Conservation (phyloP, 2,888 invertebrate species). For the Podabrus alpinus region DNA sequence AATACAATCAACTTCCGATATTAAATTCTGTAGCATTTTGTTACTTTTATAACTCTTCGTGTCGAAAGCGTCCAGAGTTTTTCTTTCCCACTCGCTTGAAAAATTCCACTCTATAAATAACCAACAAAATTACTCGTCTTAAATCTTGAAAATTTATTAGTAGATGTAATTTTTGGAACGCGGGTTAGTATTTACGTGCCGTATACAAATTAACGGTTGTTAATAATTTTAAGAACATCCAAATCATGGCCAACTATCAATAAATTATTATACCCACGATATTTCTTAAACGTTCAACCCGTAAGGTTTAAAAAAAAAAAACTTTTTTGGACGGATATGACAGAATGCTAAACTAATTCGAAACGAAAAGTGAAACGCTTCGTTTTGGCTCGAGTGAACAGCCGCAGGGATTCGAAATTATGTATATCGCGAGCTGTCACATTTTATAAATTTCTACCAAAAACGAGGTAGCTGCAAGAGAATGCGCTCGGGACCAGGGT, state of each 20-base stretch:
- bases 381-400: background rate
- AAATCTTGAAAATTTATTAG: background rate
- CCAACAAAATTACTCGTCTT: background rate
- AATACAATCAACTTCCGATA: background rate
- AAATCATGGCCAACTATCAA: background rate
- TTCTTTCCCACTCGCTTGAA: background rate
- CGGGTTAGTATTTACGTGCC: background rate
- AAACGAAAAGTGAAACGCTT: background rate
- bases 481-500: background rate
- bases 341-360: background rate
- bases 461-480: background rate
- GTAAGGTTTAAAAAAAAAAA: background rate
- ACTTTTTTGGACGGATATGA: background rate
- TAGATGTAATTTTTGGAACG: background rate
- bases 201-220: constrained; percentile 2
- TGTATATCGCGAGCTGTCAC: background rate
- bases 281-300: background rate
- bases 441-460: background rate
- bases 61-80: background rate
- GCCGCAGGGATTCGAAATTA: background rate
- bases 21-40: background rate
- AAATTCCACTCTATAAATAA: background rate
- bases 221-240: background rate
- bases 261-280: background rate
- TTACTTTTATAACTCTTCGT: background rate